These are phyloP conservation scores for Drosophila paramelanica DNA, from an alignment of 2,888 invertebrate genomes.

Conservation along the genomic window DNA sequence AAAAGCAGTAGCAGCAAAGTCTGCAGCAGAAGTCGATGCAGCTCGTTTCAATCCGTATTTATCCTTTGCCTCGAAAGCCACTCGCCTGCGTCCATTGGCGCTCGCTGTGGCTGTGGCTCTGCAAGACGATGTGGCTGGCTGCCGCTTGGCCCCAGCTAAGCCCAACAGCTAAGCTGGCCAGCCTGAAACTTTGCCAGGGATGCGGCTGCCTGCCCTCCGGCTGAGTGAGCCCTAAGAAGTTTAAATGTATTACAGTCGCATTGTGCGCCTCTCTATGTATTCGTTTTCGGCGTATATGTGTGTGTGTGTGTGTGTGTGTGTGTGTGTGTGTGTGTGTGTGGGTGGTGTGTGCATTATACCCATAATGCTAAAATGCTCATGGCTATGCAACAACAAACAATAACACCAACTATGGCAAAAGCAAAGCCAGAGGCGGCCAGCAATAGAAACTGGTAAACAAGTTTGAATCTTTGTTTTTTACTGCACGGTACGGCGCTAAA, in stretches of 20 bases:
- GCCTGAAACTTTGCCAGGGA: conserved; percentile 48
- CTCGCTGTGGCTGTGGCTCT: conserved; percentile 13
- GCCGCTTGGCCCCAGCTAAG: conserved; percentile 35
- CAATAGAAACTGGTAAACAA: conserved; percentile 70
- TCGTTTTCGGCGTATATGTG: conserved; percentile 5
- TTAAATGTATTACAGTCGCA: conserved; percentile 70
- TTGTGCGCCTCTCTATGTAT: conserved; percentile 25
- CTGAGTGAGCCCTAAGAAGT: conserved; percentile 63
- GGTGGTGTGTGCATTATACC: conserved; percentile 35
- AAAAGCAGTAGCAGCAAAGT: conserved; percentile 20
- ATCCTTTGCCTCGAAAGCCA: conserved; percentile 66
- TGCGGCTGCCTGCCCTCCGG: conserved; percentile 38
- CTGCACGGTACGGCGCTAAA: conserved; percentile 23
- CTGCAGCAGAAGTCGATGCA: conserved; percentile 62
- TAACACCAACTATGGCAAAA: conserved; percentile 56
- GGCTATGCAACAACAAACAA: conserved; percentile 69
- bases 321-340: conserved; percentile 7
- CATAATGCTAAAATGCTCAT: conserved; percentile 69
- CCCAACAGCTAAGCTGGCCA: conserved; percentile 53
- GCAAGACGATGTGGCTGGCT: conserved; percentile 46
- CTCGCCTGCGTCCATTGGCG: conserved; percentile 46
- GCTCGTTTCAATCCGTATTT: conserved; percentile 77
- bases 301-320: conserved; percentile 11
- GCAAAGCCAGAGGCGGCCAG: conserved; percentile 55
- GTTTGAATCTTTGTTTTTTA: conserved; percentile 59